Evolutionary conservation across 2,797 vertebrate species (phyloP), one percentile per base, ranked within the genome.

Genomic region (Dryobates pubescens): DNA sequence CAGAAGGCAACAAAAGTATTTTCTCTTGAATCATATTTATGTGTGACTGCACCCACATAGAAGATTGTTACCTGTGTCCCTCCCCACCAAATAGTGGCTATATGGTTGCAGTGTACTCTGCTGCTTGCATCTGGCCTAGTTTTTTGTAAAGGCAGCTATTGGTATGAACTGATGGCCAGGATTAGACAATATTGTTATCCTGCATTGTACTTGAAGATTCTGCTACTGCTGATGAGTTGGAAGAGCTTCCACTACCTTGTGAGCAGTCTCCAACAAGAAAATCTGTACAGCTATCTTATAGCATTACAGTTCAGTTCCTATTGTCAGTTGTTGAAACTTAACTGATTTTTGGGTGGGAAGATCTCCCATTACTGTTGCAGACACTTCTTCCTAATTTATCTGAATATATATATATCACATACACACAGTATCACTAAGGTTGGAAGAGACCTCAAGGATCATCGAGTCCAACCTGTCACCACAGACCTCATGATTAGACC

Each of bases 331-430:
- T 47, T 59, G 65, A 4, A 64, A 30, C 22, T 58, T 16, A 58
- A 13, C 3, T 63, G 26, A 22, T 24, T 45, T 71, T 63, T 6
- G 0, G 1, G 1, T 7, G 24, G 7, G 13, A 5, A 12, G 4
- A 8, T 12, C 7, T 88, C 29, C 49, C 3, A 49, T 34, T 88
- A 68, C n/a, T 64, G 10, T 45, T 59, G 20, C 13, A 57, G 30
- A 6, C 8, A 30, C 1, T 80, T 59, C 23, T 57, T 67, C 34
- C 9, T 54, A 32, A 17, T 11, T 69, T 79, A 30, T 54, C 18
- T 36, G 17, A 9, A 32, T 6, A 2, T 32, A 2, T 11, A 2
- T n/a, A 24, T 49, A n/a, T n/a, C n/a, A n/a, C n/a, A n/a, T n/a
- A n/a, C n/a, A n/a, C n/a, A n/a, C n/a, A n/a, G n/a, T n/a, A n/a